These are phyloP conservation scores for Pterostichus madidus DNA, from an alignment of 2,888 invertebrate genomes.

Conservation along the genomic window DNA sequence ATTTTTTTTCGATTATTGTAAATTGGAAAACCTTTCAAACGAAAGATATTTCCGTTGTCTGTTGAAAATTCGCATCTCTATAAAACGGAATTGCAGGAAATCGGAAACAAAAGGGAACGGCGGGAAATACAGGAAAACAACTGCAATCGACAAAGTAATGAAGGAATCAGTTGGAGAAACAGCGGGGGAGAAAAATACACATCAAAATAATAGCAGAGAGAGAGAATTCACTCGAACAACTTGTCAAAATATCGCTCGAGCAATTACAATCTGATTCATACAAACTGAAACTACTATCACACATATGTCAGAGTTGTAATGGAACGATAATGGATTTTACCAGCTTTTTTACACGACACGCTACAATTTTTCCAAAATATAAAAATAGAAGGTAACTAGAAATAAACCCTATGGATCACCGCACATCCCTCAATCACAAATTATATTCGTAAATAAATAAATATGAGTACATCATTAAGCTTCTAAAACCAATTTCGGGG, in stretches of 20 bases:
- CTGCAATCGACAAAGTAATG: slow-evolving; percentile 66
- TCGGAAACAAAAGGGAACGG: slow-evolving; percentile 54
- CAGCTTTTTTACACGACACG: background rate
- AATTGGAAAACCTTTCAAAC: slow-evolving; percentile 59
- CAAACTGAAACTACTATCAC: no score
- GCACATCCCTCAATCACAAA: no score
- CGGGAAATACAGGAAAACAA: slow-evolving; percentile 61
- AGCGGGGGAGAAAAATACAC: slow-evolving; percentile 50
- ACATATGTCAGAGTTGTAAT: background rate
- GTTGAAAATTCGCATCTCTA: slow-evolving; percentile 30
- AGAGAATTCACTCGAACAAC: background rate
- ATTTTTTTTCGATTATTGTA: slow-evolving; percentile 47
- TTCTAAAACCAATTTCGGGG: no score
- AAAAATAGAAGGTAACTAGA: no score
- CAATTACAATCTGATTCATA: no score
- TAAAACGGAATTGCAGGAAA: slow-evolving; percentile 59
- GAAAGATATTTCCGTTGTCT: slow-evolving; percentile 51
- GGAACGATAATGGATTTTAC: background rate
- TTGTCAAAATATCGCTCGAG: no score
- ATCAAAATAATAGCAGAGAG: slow-evolving; percentile 44
- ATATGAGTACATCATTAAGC: no score
- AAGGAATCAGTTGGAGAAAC: slow-evolving; percentile 56
- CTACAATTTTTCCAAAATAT: background rate
- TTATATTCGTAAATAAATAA: no score
- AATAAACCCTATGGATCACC: no score